Percentiles rank a stretch among this genome's conserved stretches.
Evolutionary conservation across 2,888 invertebrate species (phyloP).

Genomic region (Monochamus alternatus): DNA sequence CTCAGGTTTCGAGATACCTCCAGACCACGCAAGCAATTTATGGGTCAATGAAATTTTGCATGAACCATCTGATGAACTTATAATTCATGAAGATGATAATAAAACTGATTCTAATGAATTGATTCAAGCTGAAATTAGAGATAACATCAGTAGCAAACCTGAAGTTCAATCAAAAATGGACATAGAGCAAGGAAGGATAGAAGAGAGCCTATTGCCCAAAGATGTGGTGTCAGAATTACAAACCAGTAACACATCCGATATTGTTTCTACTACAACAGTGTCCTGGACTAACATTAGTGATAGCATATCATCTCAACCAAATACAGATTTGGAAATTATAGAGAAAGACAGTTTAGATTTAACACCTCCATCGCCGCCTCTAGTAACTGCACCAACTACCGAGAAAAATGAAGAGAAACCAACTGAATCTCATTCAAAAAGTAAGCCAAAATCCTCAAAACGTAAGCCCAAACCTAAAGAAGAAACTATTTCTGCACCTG

Average conservation of each 20-base stretch:
- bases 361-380: neutral
- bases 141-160: neutral
- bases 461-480: neutral
- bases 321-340: constrained; percentile 5
- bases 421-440: constrained; percentile 17
- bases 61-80: constrained; percentile 54
- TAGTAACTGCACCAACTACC: constrained; percentile 2
- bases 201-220: constrained; percentile 59
- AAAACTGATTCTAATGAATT: constrained; percentile 44
- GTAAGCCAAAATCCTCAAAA: constrained; percentile 34
- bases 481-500: neutral
- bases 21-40: constrained; percentile 63
- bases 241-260: constrained; percentile 48
- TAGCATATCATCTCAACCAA: constrained; percentile 13
- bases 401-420: constrained; percentile 19
- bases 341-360: neutral
- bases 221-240: constrained; percentile 58
- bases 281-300: constrained; percentile 24
- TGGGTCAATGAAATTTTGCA: constrained; percentile 65
- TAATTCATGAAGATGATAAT: constrained; percentile 19
- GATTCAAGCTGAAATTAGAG: constrained; percentile 36
- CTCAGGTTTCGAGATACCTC: constrained; percentile 61
- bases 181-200: constrained; percentile 55
- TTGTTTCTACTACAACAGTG: constrained; percentile 22
- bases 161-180: constrained; percentile 39